Conservation (phyloP, 1,140 invertebrate species). For the Zaprionus nigranus region DNA sequence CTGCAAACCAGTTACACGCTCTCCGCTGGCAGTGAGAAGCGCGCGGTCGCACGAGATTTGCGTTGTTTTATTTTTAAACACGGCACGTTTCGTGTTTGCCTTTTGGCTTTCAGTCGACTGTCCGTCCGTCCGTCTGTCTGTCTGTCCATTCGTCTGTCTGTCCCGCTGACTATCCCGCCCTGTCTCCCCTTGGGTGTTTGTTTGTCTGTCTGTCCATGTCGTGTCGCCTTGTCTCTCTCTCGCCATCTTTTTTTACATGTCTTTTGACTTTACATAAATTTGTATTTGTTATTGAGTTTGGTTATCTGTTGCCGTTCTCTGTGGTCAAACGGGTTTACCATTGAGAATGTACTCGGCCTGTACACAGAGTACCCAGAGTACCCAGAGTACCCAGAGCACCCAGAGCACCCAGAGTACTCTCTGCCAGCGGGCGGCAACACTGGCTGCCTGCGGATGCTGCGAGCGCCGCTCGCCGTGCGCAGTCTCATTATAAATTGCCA, state of each 20-base stretch:
- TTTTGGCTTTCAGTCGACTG: constrained; percentile 37
- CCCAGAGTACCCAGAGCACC: background rate
- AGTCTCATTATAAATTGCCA: constrained; percentile 67
- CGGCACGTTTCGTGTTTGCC: constrained; percentile 77
- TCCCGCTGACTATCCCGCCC: too few species aligned
- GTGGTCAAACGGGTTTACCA: constrained; percentile 47
- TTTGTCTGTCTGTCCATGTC: background rate
- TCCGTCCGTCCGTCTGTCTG: constrained; percentile 1
- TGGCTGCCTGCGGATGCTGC: constrained; percentile 20
- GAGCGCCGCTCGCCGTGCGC: constrained; percentile 4
- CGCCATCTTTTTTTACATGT: constrained; percentile 49
- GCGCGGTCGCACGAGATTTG: constrained; percentile 70
- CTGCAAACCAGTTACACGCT: constrained; percentile 71
- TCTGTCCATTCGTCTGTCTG: background rate
- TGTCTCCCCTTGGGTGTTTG: background rate
- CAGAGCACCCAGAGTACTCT: constrained; percentile 15
- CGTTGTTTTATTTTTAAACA: constrained; percentile 78
- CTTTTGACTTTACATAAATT: constrained; percentile 58
- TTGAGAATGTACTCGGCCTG: constrained; percentile 28
- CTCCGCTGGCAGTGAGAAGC: constrained; percentile 53
- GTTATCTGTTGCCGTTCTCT: constrained; percentile 46
- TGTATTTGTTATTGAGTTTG: constrained; percentile 38
- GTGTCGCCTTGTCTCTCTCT: constrained; percentile 26
- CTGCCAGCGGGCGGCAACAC: constrained; percentile 16
- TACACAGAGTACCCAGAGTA: background rate